Evolutionary conservation across 2,113 vertebrate species (phyloP).

Genomic region (Neotoma lepida): DNA sequence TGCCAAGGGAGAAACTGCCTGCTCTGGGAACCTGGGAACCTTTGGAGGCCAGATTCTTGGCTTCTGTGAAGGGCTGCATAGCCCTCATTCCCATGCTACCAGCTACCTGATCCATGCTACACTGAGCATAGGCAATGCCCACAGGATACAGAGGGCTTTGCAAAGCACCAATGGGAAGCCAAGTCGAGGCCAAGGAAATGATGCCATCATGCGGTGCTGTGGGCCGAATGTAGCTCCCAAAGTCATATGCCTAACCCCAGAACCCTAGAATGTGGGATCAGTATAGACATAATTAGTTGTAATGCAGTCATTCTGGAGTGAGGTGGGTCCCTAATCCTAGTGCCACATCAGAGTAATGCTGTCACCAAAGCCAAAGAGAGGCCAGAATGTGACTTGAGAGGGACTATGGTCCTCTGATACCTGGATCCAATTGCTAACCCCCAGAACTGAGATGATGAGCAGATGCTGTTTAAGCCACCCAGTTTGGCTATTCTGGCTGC

Average conservation of each 20-base stretch:
- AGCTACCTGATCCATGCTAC: fast-evolving
- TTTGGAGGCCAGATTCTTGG: neutral
- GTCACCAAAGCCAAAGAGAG: neutral
- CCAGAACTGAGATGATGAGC: neutral
- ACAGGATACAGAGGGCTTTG: no score
- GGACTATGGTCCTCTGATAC: neutral
- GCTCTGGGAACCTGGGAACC: neutral
- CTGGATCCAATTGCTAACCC: neutral
- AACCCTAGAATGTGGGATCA: neutral
- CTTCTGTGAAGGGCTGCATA: neutral
- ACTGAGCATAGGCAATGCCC: neutral
- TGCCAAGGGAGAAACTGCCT: neutral
- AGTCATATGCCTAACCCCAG: neutral
- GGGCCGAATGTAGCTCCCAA: neutral
- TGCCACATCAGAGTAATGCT: neutral
- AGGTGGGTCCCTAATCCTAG: neutral
- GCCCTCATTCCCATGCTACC: fast-evolving
- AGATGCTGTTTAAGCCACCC: neutral
- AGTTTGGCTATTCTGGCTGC: neutral
- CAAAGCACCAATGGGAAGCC: neutral
- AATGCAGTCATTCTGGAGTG: neutral
- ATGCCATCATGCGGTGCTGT: neutral
- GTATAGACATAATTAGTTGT: neutral
- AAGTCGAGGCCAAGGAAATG: neutral
- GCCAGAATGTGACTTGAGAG: neutral